Conservation (phyloP, 2,797 vertebrate species). For the Spondyliosoma cantharus region DNA sequence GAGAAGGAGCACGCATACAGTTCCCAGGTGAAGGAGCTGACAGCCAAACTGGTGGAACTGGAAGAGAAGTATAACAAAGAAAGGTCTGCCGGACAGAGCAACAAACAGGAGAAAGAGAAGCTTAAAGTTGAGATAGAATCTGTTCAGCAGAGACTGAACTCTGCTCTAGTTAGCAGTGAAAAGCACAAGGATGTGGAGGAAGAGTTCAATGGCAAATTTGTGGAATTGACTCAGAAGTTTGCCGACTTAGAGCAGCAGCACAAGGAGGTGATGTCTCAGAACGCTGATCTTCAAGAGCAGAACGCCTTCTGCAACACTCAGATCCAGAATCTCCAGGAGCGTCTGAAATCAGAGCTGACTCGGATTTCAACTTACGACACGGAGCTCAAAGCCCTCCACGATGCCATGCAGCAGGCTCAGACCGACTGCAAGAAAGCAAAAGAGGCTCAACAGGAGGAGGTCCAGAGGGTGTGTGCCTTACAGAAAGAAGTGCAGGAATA, state of each 20-base stretch:
- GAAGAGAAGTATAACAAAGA: conserved; percentile 76
- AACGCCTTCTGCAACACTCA: conserved; percentile 74
- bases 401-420: conserved; percentile 81
- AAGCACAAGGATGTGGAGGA: conserved; percentile 81
- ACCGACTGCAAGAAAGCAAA: conserved; percentile 82
- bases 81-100: conserved; percentile 75
- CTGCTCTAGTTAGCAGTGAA: conserved; percentile 78
- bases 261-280: conserved; percentile 71
- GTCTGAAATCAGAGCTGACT: conserved; percentile 82
- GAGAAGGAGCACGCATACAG: conserved; percentile 87
- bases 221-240: conserved; percentile 82
- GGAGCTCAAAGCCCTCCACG: conserved; percentile 81
- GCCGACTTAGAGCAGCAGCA: conserved; percentile 81
- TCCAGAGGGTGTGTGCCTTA: conserved; percentile 75
- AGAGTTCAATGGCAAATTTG: conserved; percentile 72
- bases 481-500: conserved; percentile 84
- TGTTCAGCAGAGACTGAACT: conserved; percentile 84
- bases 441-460: conserved; percentile 77
- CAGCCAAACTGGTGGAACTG: conserved; percentile 80
- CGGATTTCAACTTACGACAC: conserved; percentile 84
- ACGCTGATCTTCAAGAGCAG: conserved; percentile 82
- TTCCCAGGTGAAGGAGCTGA: conserved; percentile 81
- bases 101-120: conserved; percentile 82
- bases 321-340: conserved; percentile 81
- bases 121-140: conserved; percentile 80